Conservation (phyloP, 2,888 invertebrate genomes). For the Glomeris marginata region DNA sequence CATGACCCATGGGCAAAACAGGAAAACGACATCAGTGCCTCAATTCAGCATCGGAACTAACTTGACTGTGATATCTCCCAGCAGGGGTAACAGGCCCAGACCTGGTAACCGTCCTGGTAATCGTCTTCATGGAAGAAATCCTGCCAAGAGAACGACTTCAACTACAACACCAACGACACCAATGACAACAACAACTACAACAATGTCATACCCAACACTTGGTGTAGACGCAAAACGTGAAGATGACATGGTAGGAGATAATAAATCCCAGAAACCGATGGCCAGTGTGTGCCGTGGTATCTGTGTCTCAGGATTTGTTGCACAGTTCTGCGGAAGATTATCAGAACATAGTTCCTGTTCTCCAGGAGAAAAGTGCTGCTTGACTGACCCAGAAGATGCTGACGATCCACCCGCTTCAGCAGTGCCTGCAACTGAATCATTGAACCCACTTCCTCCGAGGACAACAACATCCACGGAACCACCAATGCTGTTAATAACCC, state of each 20-base stretch:
- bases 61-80: conserved; percentile 10
- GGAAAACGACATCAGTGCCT: neutral
- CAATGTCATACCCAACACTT: neutral
- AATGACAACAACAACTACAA: neutral
- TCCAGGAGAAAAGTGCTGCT: conserved; percentile 62
- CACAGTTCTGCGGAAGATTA: conserved; percentile 75
- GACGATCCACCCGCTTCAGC: conserved; percentile 20
- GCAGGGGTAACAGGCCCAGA: conserved; percentile 6
- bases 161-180: neutral
- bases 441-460: conserved; percentile 3
- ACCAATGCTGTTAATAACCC: conserved; percentile 25
- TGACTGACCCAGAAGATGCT: conserved; percentile 26
- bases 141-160: neutral
- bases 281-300: conserved; percentile 50
- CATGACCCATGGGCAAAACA: neutral
- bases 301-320: conserved; percentile 64
- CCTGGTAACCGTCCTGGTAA: neutral
- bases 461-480: conserved; percentile 29
- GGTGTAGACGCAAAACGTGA: no score
- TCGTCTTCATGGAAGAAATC: no score
- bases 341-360: conserved; percentile 57
- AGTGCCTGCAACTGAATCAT: conserved; percentile 11
- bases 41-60: conserved; percentile 13
- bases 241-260: no score
- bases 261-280: conserved; percentile 1